phyloP scores from a whole-genome alignment of 2,113 vertebrate genomes.

The Peucedramus taeniatus region DNA sequence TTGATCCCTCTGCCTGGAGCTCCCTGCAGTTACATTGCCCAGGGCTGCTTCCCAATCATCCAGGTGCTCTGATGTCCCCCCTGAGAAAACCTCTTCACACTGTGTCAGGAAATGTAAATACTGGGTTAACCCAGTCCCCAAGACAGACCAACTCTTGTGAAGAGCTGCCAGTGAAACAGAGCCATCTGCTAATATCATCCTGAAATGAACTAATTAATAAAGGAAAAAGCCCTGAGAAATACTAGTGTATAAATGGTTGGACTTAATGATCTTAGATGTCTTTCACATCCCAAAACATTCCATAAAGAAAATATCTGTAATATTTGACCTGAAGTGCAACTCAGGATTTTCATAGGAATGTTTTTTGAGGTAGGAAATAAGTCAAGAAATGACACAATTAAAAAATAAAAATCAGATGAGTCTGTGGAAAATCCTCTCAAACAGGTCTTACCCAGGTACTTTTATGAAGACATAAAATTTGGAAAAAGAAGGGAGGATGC shows the following conservation, averaged over 20 bases:
- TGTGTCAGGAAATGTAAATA: neutral
- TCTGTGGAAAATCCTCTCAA: neutral
- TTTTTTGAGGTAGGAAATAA: neutral
- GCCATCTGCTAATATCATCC: neutral
- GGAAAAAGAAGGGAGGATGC: neutral
- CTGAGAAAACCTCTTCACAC: neutral
- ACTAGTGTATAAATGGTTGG: neutral
- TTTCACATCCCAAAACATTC: neutral
- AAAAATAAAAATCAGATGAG: neutral
- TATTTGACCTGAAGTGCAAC: neutral
- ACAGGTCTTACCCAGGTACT: neutral
- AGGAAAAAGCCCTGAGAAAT: neutral
- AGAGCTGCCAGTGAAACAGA: neutral
- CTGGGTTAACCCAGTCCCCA: neutral
- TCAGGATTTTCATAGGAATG: neutral
- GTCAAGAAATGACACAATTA: neutral
- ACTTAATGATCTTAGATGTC: neutral
- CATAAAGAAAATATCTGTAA: neutral
- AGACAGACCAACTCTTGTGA: neutral
- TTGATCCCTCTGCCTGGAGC: neutral
- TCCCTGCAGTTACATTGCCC: neutral
- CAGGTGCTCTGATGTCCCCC: neutral
- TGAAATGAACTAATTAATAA: neutral
- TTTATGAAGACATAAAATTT: neutral
- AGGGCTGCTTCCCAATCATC: neutral